Percentiles rank a stretch among this genome's conserved stretches.
Evolutionary conservation across 2,797 vertebrate genomes (phyloP).

Genomic region (Clarias laeviceps): DNA sequence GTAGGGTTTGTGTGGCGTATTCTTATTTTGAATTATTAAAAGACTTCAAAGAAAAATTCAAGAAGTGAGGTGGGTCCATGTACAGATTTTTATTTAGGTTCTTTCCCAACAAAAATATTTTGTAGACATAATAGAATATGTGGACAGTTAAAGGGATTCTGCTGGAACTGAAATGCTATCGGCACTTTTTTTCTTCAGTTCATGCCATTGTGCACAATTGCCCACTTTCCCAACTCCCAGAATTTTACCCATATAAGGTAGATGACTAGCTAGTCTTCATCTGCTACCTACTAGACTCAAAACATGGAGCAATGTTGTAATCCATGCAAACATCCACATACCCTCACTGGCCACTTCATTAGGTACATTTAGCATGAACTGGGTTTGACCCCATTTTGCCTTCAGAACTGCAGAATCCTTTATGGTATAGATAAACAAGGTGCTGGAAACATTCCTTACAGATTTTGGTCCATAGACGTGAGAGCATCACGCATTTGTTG

Average conservation of each 20-base stretch:
- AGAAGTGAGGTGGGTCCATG: not conserved
- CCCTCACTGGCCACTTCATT: not conserved
- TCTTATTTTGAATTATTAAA: not conserved
- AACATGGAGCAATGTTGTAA: not conserved
- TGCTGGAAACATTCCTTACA: too few relatives aligned
- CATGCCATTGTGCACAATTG: not conserved
- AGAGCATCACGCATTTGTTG: too few relatives aligned
- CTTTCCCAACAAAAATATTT: not conserved
- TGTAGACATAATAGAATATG: not conserved
- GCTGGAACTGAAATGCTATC: not conserved
- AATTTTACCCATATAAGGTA: not conserved
- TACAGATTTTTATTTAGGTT: not conserved
- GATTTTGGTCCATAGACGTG: too few relatives aligned
- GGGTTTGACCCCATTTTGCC: too few relatives aligned
- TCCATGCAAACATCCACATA: not conserved
- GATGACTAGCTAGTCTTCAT: not conserved
- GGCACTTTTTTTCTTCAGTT: not conserved
- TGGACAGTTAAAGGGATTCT: not conserved
- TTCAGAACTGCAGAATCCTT: too few relatives aligned
- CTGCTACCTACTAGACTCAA: not conserved
- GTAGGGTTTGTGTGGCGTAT: not conserved
- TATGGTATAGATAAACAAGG: too few relatives aligned
- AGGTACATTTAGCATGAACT: too few relatives aligned
- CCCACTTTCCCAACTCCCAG: not conserved
- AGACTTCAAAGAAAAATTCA: not conserved